Conservation (phyloP, 2,888 invertebrate species). For the Lepidonotus clava region DNA sequence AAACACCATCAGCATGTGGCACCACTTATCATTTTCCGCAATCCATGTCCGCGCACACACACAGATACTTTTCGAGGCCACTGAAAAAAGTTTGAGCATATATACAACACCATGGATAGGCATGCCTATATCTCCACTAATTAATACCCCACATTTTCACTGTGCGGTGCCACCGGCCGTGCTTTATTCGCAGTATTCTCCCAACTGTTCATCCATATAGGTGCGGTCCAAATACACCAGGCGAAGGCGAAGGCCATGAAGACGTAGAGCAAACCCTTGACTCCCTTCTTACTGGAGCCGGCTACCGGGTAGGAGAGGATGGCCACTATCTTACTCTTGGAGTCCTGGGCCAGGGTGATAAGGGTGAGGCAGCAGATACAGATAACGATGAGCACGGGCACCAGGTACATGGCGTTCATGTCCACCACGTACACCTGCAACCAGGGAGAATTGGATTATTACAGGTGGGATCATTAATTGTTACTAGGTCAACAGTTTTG, state of each 20-base stretch:
- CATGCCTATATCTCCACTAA: no score
- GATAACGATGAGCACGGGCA: constrained; percentile 60
- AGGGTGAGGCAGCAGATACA: constrained; percentile 60
- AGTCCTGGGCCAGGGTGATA: constrained; percentile 50
- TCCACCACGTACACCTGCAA: constrained; percentile 63
- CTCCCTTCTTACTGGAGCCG: constrained; percentile 32
- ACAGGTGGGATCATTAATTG: no score
- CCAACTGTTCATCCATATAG: constrained; percentile 66
- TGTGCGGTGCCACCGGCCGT: background rate
- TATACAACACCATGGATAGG: no score
- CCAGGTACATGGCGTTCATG: constrained; percentile 63
- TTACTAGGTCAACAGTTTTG: no score
- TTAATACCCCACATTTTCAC: background rate
- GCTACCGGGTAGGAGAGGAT: constrained; percentile 54
- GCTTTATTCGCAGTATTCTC: constrained; percentile 49
- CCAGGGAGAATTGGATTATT: no score
- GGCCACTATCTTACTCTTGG: constrained; percentile 50
- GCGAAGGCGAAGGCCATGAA: constrained; percentile 63
- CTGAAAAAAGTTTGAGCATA: no score
- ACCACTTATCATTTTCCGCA: no score
- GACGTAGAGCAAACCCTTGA: constrained; percentile 59
- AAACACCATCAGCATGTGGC: no score
- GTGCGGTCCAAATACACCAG: constrained; percentile 65
- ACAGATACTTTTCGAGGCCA: no score
- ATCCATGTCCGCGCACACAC: no score